Percentiles rank a stretch among this genome's conserved stretches.
These are phyloP conservation scores for Hippolais icterina DNA, from an alignment of 2,113 vertebrate genomes.

Conservation along the genomic window DNA sequence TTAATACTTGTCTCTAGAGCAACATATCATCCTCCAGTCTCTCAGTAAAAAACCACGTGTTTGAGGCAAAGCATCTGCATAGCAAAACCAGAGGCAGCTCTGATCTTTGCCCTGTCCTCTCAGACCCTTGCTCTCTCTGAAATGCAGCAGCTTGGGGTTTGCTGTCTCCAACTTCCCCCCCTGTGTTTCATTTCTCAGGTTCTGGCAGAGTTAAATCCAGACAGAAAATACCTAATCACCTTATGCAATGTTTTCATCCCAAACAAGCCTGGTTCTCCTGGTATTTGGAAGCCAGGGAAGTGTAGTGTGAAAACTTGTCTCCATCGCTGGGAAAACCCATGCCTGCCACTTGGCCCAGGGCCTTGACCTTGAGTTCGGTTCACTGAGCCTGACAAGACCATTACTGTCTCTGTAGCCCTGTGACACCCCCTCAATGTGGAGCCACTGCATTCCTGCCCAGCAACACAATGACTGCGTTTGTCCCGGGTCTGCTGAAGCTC, in stretches of 20 bases:
- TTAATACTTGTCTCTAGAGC: background rate
- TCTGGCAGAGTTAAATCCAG: background rate
- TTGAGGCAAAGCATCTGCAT: background rate
- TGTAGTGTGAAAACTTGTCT: background rate
- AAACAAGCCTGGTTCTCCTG: background rate
- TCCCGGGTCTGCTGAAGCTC: background rate
- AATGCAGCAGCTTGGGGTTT: background rate
- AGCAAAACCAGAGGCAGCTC: background rate
- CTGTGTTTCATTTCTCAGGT: background rate
- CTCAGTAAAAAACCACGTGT: background rate
- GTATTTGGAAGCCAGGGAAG: background rate
- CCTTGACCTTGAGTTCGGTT: background rate
- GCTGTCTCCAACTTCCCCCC: background rate
- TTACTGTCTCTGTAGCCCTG: background rate
- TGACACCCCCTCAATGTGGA: background rate
- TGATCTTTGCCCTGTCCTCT: background rate
- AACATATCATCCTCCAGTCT: background rate
- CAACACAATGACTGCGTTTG: rapidly evolving
- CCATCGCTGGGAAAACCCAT: background rate
- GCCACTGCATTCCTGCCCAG: background rate
- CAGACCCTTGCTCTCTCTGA: background rate
- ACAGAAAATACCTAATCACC: background rate
- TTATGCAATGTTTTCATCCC: background rate
- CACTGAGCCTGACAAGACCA: background rate
- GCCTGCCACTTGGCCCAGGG: background rate